Conservation (phyloP, 1,140 invertebrate species). For the Papilio polytes region DNA sequence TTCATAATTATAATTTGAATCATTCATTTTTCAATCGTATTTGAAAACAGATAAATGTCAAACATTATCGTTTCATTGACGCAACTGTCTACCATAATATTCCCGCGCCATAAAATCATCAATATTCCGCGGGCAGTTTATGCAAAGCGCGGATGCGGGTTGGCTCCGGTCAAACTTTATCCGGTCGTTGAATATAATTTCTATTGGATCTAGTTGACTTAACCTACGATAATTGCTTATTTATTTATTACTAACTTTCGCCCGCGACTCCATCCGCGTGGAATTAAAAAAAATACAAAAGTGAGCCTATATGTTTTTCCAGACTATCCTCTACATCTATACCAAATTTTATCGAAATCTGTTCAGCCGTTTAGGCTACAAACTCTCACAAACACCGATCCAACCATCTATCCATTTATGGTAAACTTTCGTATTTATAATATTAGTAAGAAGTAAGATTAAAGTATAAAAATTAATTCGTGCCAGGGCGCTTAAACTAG, state of each 20-base stretch:
- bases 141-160: conserved; percentile 47
- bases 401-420: too few species aligned
- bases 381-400: too few species aligned
- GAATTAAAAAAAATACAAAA: too few species aligned
- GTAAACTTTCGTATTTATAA: too few species aligned
- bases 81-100: not conserved
- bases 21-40: too few species aligned
- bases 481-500: not conserved
- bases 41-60: not conserved
- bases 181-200: conserved; percentile 19
- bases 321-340: too few species aligned
- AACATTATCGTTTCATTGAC: conserved; percentile 38
- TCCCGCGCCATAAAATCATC: conserved; percentile 41
- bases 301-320: too few species aligned
- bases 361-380: too few species aligned
- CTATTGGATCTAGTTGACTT: conserved; percentile 11
- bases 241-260: not conserved
- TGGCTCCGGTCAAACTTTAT: conserved; percentile 45
- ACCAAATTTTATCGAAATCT: too few species aligned
- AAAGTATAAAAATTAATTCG: not conserved
- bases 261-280: too few species aligned
- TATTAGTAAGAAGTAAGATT: too few species aligned
- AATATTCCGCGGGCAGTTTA: conserved; percentile 50
- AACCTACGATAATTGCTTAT: not conserved
- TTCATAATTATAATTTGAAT: too few species aligned